Evolutionary conservation across 2,113 vertebrate genomes (phyloP), one percentile per base, ranked within the genome.

Genomic region (Lethenteron reissneri): DNA sequence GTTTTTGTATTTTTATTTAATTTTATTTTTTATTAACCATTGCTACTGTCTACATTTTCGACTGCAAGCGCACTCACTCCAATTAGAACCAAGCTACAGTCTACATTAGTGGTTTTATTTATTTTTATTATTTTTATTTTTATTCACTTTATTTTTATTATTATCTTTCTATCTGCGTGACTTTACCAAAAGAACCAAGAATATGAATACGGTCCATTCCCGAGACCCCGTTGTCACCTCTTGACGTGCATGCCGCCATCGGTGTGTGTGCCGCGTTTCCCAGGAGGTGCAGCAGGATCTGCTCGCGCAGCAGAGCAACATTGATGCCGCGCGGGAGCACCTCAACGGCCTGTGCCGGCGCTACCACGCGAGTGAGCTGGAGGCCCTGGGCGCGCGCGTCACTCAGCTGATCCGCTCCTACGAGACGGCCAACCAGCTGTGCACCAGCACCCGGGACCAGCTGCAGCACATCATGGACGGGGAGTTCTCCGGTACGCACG

Each of bases 401-500:
- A 86, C 84, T 0, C 79, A 79, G 6, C 80, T 96, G 57, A 80
- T 83, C 74, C 91, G 87, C 78, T 83, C 86, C 56, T 86, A 87
- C 0, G 90, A 96, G 76, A 79, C 83, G 9, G 83, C 84, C 9
- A 85, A 81, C 71, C 86, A 87, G 74, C 76, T 82, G 60, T 86
- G 86, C 75, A 80, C 80, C 75, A 83, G 81, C 76, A 85, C 85
- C 56, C 85, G 86, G 70, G 79, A 80, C 75, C 78, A 74, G 75
- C 81, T 97, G 70, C 88, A 92, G 75, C 87, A 90, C 1, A 81
- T 80, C 56, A 79, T 96, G 74, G 86, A 92, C 80, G 85, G 85
- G 70, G 82, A 81, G 75, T 88, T 92, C 76, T 81, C 78, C 56
- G 74, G 94, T 99, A 80, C 41, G 41, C 41, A 41, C 41, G 41